Evolutionary conservation across 2,113 vertebrate genomes (phyloP), one percentile per base, ranked within the genome.

Genomic region (Neofelis nebulosa): DNA sequence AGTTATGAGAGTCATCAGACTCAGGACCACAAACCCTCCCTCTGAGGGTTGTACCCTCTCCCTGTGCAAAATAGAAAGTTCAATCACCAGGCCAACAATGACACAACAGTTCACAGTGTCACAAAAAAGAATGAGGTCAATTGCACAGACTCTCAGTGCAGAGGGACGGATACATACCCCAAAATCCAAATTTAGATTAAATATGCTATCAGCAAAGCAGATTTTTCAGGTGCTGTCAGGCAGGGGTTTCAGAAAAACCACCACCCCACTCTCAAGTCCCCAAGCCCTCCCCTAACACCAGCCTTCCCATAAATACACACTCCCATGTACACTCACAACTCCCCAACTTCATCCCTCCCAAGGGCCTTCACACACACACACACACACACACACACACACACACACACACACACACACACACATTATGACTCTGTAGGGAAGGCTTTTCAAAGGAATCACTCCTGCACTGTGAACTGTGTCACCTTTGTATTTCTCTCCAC

Each of bases 171-270:
- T 38, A 80, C 88, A 88, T 63, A 91, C 0, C 73, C 11, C 21
- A 65, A 88, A 88, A 66, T 68, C 63, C 13, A 89, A 73, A n/a
- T 31, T 48, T 71, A 74, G 66, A 86, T 88, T 85, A 88, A 91
- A 78, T 50, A 69, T 1, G 18, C 25, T 45, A 23, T 93, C 10
- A 78, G n/a, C 25, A 85, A 87, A 92, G 57, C 31, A 93, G 81
- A 91, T 25, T 71, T 86, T 91, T 89, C 82, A 74, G 45, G 18
- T 61, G 88, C 23, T 27, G 52, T 78, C 23, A 14, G 55, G 23
- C 13, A 95, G 36, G 61, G 76, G 50, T 82, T 82, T 95, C 68
- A 83, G 78, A 36, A 88, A 94, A 97, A 50, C 8, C 15, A 41
- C 36, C 8, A 90, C 5, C 21, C 38, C 13, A 80, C 33, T 41